Evolutionary conservation across 2,888 invertebrate genomes (phyloP).

Genomic region (Emmelina monodactyla): DNA sequence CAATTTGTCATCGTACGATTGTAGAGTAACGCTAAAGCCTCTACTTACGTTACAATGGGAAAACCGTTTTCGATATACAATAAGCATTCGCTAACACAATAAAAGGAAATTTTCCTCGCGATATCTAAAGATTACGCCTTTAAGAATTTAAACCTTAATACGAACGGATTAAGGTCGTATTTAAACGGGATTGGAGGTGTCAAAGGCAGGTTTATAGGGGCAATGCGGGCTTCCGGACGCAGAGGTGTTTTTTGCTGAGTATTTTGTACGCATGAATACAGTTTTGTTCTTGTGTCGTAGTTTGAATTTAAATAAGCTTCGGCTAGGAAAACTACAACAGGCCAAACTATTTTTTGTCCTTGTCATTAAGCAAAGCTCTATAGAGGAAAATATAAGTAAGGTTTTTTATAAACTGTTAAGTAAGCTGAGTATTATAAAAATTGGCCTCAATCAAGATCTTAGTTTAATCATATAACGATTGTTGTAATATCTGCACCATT

Average conservation of each 20-base stretch:
- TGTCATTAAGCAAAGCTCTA: no score
- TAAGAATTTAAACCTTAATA: constrained; percentile 30
- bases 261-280: constrained; percentile 13
- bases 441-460: no score
- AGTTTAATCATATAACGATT: no score
- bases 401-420: no score
- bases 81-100: constrained; percentile 57
- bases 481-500: no score
- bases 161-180: constrained; percentile 22
- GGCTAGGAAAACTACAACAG: no score
- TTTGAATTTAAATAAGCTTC: no score
- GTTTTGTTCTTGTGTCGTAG: not conserved
- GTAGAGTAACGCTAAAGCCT: constrained; percentile 38
- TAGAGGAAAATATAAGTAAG: no score
- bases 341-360: no score
- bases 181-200: constrained; percentile 23
- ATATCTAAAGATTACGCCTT: constrained; percentile 31
- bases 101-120: constrained; percentile 47
- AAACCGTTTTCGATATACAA: constrained; percentile 50
- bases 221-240: constrained; percentile 27
- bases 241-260: constrained; percentile 27
- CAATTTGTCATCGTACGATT: constrained; percentile 51
- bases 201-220: constrained; percentile 24
- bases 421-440: no score
- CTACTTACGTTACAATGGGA: constrained; percentile 36